phyloP scores from a whole-genome alignment of 2,113 vertebrate genomes.

The Rhinolophus sinicus region DNA sequence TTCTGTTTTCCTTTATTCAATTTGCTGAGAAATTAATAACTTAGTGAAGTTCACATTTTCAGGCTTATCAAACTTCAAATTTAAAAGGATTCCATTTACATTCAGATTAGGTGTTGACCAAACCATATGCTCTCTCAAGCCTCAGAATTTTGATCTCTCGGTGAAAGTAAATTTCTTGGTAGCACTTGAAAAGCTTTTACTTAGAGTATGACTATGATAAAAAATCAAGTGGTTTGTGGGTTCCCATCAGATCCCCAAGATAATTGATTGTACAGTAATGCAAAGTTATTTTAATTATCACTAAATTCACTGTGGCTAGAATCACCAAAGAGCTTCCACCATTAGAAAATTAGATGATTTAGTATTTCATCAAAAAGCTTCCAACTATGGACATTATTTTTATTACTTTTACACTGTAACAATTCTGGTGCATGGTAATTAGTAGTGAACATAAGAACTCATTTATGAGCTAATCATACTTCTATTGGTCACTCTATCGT shows the following conservation, averaged over 20 bases:
- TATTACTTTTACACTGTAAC: slow-evolving; percentile 18
- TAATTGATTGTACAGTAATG: slow-evolving; percentile 49
- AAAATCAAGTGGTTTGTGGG: slow-evolving; percentile 57
- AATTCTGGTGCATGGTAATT: slow-evolving; percentile 21
- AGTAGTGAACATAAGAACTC: slow-evolving; percentile 2
- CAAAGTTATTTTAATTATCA: slow-evolving; percentile 68
- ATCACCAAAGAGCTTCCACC: not conserved
- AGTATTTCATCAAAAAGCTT: slow-evolving; percentile 40
- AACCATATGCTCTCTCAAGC: slow-evolving; percentile 18
- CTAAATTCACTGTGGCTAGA: slow-evolving; percentile 51
- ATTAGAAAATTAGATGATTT: not conserved
- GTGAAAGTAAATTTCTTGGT: slow-evolving; percentile 40
- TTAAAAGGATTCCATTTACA: not conserved
- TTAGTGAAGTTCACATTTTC: not conserved
- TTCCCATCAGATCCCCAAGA: slow-evolving; percentile 51
- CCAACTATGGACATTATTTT: not conserved
- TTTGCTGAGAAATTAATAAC: slow-evolving; percentile 45
- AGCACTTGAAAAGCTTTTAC: slow-evolving; percentile 53
- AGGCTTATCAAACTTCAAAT: slow-evolving; percentile 15
- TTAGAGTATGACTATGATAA: slow-evolving; percentile 53
- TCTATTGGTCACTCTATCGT: not conserved
- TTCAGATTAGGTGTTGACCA: not conserved
- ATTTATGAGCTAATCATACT: slow-evolving; percentile 55
- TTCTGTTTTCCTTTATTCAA: slow-evolving; percentile 37
- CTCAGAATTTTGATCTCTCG: slow-evolving; percentile 39